These are phyloP conservation scores for Philaenus spumarius DNA, from an alignment of 1,140 invertebrate species.

Conservation along the genomic window DNA sequence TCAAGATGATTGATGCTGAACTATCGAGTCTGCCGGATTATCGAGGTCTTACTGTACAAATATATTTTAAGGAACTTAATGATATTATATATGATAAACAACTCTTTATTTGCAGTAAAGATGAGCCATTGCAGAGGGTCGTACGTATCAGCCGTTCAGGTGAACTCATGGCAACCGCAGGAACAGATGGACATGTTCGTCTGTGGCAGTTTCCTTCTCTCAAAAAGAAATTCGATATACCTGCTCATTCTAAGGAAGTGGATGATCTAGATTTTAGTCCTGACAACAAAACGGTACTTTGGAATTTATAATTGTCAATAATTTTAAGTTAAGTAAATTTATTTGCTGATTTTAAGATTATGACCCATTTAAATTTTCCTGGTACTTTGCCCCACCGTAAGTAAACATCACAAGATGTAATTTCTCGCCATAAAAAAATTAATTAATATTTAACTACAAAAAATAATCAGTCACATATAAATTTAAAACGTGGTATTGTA, in stretches of 20 bases:
- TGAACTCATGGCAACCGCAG: conserved; percentile 81
- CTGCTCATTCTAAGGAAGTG: conserved; percentile 73
- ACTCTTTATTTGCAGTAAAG: conserved; percentile 45
- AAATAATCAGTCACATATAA: too few relatives aligned
- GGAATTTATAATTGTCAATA: too few relatives aligned
- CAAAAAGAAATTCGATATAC: conserved; percentile 50
- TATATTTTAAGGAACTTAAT: too few relatives aligned
- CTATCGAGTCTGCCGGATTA: too few relatives aligned
- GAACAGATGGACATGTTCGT: conserved; percentile 78
- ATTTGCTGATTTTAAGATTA: conserved; percentile 1
- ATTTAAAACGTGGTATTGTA: too few relatives aligned
- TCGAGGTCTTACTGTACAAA: too few relatives aligned
- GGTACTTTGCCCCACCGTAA: too few relatives aligned
- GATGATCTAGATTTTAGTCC: conserved; percentile 89
- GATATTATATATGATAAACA: too few relatives aligned
- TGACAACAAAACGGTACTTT: conserved; percentile 56
- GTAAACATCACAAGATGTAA: too few relatives aligned
- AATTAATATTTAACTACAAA: too few relatives aligned
- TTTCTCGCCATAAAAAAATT: too few relatives aligned
- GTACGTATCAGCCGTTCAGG: conserved; percentile 70
- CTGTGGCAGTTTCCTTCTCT: conserved; percentile 76
- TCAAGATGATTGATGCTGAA: too few relatives aligned
- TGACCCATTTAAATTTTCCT: neutral
- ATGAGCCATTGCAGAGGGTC: conserved; percentile 78
- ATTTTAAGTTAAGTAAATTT: neutral